Percentiles rank a stretch among this genome's conserved stretches.
Evolutionary conservation across 1,140 invertebrate species (phyloP).

Genomic region (Agraylea sexmaculata): DNA sequence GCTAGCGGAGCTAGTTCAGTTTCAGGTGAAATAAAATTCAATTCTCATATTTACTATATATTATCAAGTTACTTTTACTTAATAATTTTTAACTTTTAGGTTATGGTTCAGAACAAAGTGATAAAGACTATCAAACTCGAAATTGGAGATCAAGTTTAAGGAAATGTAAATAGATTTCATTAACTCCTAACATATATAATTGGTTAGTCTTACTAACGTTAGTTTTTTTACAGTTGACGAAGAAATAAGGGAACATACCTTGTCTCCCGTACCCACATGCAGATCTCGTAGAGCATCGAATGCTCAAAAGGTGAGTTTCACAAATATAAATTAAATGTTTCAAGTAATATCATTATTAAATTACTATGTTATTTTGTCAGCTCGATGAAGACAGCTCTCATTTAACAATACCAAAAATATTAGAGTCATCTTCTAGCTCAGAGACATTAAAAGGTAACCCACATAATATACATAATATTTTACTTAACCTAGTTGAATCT

Average conservation of each 20-base stretch:
- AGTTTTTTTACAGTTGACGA: conserved; percentile 19
- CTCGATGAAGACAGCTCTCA: conserved; percentile 43
- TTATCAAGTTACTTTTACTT: no score
- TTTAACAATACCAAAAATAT: conserved; percentile 53
- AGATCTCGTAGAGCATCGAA: conserved; percentile 22
- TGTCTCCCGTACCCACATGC: conserved; percentile 20
- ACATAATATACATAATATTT: conserved; percentile 9
- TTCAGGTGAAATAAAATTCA: conserved; percentile 38
- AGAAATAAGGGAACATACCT: conserved; percentile 16
- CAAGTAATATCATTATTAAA: conserved; percentile 1
- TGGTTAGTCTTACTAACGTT: no score
- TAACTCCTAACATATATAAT: neutral
- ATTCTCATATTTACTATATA: neutral
- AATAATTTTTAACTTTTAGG: conserved; percentile 39
- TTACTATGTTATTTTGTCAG: conserved; percentile 18
- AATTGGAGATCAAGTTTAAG: conserved; percentile 49
- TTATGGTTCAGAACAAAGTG: conserved; percentile 64
- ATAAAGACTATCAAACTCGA: conserved; percentile 46
- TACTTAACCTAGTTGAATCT: neutral
- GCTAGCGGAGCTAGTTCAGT: conserved; percentile 53
- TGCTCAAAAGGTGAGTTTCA: conserved; percentile 28
- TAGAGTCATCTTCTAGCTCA: conserved; percentile 57
- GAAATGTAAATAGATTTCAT: conserved; percentile 40
- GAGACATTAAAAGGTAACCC: conserved; percentile 59
- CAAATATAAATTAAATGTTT: neutral